Conservation (phyloP, 1,140 invertebrate genomes). For the Penaeus vannamei region DNA sequence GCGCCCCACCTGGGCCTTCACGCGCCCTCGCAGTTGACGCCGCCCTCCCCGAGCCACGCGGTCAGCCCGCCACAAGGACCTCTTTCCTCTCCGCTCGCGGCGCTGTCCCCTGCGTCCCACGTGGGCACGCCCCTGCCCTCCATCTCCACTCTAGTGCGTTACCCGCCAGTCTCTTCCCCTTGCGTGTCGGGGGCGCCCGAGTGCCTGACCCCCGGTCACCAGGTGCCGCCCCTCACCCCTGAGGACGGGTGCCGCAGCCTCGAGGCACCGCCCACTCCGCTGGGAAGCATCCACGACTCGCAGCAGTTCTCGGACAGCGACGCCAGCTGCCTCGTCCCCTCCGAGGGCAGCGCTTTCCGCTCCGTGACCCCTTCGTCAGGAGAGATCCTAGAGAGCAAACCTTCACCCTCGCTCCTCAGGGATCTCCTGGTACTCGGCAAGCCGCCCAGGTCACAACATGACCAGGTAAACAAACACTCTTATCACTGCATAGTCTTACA, state of each 20-base stretch:
- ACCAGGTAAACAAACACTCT: slow-evolving; percentile 54
- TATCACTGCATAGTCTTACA: slow-evolving; percentile 2
- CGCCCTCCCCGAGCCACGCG: neutral
- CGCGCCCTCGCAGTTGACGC: slow-evolving; percentile 26
- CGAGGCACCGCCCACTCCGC: neutral
- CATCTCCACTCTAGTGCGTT: slow-evolving; percentile 56
- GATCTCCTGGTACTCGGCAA: slow-evolving; percentile 63
- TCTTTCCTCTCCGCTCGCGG: slow-evolving; percentile 2
- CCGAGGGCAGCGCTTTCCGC: slow-evolving; percentile 54
- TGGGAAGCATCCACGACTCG: slow-evolving; percentile 19
- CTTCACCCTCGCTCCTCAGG: slow-evolving; percentile 56
- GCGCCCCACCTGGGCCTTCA: slow-evolving; percentile 31
- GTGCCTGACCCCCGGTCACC: slow-evolving; percentile 29
- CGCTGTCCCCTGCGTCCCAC: slow-evolving; percentile 1
- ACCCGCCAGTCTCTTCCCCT: slow-evolving; percentile 38
- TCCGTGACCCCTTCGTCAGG: slow-evolving; percentile 34
- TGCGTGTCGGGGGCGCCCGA: slow-evolving; percentile 36
- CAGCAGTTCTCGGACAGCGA: slow-evolving; percentile 44
- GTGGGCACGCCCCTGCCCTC: slow-evolving; percentile 54
- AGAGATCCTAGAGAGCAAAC: slow-evolving; percentile 32
- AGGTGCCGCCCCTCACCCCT: slow-evolving; percentile 29
- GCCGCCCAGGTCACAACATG: slow-evolving; percentile 62
- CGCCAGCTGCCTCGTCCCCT: slow-evolving; percentile 42
- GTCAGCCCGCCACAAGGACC: slow-evolving; percentile 40
- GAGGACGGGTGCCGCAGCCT: slow-evolving; percentile 44